Evolutionary conservation across 2,888 invertebrate species (phyloP).

Genomic region (Amiota communis): DNA sequence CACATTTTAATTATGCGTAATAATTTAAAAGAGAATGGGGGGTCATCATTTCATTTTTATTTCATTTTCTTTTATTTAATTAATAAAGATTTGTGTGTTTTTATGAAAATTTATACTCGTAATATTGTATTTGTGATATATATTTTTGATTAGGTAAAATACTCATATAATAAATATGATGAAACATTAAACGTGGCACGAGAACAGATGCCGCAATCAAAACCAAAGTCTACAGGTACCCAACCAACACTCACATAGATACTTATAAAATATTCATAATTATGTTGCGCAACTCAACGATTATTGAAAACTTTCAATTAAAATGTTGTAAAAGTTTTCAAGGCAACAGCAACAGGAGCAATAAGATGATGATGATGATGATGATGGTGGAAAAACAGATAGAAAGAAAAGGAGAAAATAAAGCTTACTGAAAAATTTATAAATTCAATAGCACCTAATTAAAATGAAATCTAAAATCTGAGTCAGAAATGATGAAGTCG

Average conservation of each 20-base stretch:
- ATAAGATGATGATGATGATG: no score
- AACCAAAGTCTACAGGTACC: neutral
- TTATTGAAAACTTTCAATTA: constrained; percentile 53
- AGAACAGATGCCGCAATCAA: neutral
- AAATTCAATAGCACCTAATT: constrained; percentile 67
- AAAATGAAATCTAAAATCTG: constrained; percentile 52
- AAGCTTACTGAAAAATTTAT: constrained; percentile 62
- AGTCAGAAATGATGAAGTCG: neutral
- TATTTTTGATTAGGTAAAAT: constrained; percentile 60
- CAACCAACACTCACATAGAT: neutral
- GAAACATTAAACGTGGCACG: no score
- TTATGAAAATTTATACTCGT: constrained; percentile 68
- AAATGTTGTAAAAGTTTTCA: constrained; percentile 55
- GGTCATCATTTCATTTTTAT: no score
- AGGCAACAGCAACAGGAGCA: constrained; percentile 31
- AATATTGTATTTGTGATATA: constrained; percentile 69
- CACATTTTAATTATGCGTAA: constrained; percentile 42
- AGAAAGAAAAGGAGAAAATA: neutral
- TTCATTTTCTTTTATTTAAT: constrained; percentile 49
- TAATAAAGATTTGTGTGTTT: constrained; percentile 67
- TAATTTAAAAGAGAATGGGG: constrained; percentile 42
- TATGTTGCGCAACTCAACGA: neutral
- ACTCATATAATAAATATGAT: constrained; percentile 22
- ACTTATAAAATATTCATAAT: no score
- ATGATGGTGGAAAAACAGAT: constrained; percentile 41